Evolutionary conservation across 37 sponge, comb jelly and placozoan genomes (phyloP), one percentile per base, ranked within the genome.

Genomic region (Spongilla lacustris): DNA sequence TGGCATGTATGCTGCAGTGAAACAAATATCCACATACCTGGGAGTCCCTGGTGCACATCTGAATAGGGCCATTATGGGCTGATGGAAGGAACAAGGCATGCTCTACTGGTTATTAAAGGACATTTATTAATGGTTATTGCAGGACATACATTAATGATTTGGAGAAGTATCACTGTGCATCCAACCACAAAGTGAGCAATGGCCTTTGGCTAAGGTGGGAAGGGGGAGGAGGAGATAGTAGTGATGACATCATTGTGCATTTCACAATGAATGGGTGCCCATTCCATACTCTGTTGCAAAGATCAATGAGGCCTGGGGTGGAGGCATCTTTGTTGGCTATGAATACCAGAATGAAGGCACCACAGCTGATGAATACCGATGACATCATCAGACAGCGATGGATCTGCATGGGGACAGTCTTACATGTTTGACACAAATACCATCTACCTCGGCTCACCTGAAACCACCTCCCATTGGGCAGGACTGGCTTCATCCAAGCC

Each of bases 11-110:
- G n/a, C n/a, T n/a, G n/a, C n/a, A n/a, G n/a, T n/a, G n/a, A n/a
- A n/a, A n/a, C n/a, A n/a, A 75, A 3, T 10, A 3, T 35, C 75
- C 9, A 22, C 41, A 41, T 58, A 58, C 58, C 58, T 58, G 4
- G 21, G 58, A 14, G 58, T 58, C 11, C 58, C 58, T 78, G 91
- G 94, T 22, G 88, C 85, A 36, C 91, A 90, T 24, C 94, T 80
- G 36, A 80, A 88, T 10, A 88, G 21, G 37, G 91, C 81, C 71
- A 94, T 77, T 69, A 94, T 75, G 0, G 91, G 94, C 94, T 94
- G 50, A 23, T 68, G 26, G 71, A 33, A 6, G 4, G 73, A 25
- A 6, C 32, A 24, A 37, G 8, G 27, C 21, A 41, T 36, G 4
- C 0, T 36, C 14, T 8, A 36, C 36, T 58, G 24, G 36, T 22